Percentiles rank a stretch among this genome's conserved stretches.
Conservation (phyloP, 1,140 invertebrate genomes). For the Choristoneura fumiferana region DNA sequence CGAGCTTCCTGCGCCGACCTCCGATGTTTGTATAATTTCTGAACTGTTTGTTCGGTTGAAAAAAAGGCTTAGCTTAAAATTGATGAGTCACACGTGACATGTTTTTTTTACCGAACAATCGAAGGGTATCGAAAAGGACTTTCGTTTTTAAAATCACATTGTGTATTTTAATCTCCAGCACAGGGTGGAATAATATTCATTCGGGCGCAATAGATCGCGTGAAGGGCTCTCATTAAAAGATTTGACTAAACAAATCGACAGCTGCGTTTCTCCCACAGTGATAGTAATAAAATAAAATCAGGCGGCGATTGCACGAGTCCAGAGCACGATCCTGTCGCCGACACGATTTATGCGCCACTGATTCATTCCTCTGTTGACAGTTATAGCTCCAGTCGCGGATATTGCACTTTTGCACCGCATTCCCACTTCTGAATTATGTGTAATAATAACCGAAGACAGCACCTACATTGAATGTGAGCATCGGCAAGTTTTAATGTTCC, state of each 20-base stretch:
- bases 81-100: constrained; percentile 45
- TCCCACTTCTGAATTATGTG: constrained; percentile 55
- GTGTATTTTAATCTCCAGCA: constrained; percentile 17
- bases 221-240: constrained; percentile 36
- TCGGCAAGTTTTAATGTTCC: constrained; percentile 30
- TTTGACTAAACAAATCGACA: constrained; percentile 51
- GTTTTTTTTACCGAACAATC: constrained; percentile 16
- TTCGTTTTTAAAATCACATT: constrained; percentile 17
- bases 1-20: constrained; percentile 44
- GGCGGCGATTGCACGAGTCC: constrained; percentile 35
- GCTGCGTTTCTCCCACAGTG: constrained; percentile 41
- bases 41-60: constrained; percentile 55
- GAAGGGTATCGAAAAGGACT: constrained; percentile 8
- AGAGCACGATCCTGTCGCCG: constrained; percentile 46
- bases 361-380: constrained; percentile 67
- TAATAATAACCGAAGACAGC: constrained; percentile 54
- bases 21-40: constrained; percentile 57
- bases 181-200: constrained; percentile 14
- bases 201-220: constrained; percentile 18
- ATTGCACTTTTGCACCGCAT: constrained; percentile 66
- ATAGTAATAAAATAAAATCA: constrained; percentile 54
- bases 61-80: constrained; percentile 43
- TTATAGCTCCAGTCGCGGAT: constrained; percentile 58
- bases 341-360: constrained; percentile 62
- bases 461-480: constrained; percentile 28